Conservation (phyloP, 2,888 invertebrate species). For the Cosmia pyralina region DNA sequence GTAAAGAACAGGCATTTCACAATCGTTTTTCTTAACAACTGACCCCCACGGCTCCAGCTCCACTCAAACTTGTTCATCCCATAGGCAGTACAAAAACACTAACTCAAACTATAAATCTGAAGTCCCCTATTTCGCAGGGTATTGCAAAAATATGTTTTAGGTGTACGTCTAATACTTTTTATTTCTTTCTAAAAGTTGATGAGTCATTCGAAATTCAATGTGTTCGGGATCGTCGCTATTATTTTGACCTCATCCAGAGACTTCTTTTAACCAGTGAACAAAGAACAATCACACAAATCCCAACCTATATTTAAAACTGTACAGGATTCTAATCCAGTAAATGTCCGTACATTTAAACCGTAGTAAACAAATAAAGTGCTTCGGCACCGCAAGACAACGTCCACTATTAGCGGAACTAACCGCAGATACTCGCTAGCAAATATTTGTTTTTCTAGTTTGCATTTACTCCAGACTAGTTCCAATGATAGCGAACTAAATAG, state of each 20-base stretch:
- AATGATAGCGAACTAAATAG: neutral
- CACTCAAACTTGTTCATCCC: neutral
- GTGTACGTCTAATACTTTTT: neutral
- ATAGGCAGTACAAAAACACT: neutral
- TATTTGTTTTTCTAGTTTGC: constrained; percentile 54
- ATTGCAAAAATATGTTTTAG: neutral
- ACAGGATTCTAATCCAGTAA: constrained; percentile 12
- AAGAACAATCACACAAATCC: neutral
- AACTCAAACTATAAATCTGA: constrained; percentile 13
- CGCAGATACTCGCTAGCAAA: constrained; percentile 34
- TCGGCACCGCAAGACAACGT: constrained; percentile 38
- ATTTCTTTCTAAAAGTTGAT: neutral
- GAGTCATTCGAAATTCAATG: neutral
- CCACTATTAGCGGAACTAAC: constrained; percentile 49
- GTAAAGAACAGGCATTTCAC: neutral
- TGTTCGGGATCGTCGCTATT: neutral
- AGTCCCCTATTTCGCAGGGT: neutral
- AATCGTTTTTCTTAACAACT: neutral
- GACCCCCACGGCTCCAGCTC: neutral
- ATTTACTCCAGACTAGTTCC: constrained; percentile 33
- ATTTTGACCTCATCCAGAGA: neutral
- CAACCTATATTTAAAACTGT: neutral
- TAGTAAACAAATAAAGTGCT: constrained; percentile 40
- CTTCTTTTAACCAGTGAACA: neutral
- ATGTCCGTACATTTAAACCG: constrained; percentile 31